phyloP scores from a whole-genome alignment of 92 coral and sea anemone genomes.

The Zoanthus gigantus region DNA sequence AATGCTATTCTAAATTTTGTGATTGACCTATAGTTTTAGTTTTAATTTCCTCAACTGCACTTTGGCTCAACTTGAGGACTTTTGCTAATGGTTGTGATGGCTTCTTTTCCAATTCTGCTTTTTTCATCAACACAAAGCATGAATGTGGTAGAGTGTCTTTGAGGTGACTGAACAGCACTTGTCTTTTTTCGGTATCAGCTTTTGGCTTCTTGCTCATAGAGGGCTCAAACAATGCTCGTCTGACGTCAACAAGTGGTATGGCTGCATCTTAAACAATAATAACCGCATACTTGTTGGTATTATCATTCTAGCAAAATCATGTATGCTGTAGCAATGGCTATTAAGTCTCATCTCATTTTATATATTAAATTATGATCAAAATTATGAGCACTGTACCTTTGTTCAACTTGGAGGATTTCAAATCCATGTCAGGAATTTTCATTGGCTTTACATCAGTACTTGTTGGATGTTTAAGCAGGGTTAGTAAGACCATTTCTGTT shows the following conservation, averaged over 20 bases:
- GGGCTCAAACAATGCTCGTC: conserved; percentile 33
- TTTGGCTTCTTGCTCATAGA: background rate
- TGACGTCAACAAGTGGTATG: conserved; percentile 34
- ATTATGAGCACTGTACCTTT: background rate
- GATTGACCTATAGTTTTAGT: conserved; percentile 22
- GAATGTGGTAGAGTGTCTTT: conserved; percentile 27
- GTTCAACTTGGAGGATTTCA: no score
- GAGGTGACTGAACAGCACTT: conserved; percentile 8
- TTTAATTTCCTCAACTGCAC: conserved; percentile 12
- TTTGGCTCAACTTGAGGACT: conserved; percentile 8
- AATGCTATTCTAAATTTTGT: background rate
- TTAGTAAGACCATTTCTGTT: conserved; percentile 52
- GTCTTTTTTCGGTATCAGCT: conserved; percentile 15
- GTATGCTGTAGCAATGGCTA: background rate
- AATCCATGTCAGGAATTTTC: no score
- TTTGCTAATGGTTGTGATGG: background rate
- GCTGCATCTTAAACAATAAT: conserved; percentile 17
- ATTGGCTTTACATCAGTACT: background rate
- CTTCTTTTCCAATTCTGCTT: conserved; percentile 3
- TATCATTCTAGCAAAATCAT: conserved; percentile 17
- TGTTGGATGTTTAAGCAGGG: conserved; percentile 46
- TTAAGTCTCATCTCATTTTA: no score
- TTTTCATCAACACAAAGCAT: conserved; percentile 14
- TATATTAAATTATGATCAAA: background rate
- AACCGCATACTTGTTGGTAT: background rate